Evolutionary conservation across 2,113 vertebrate genomes (phyloP), one percentile per base, ranked within the genome.

Genomic region (Xiphias gladius): DNA sequence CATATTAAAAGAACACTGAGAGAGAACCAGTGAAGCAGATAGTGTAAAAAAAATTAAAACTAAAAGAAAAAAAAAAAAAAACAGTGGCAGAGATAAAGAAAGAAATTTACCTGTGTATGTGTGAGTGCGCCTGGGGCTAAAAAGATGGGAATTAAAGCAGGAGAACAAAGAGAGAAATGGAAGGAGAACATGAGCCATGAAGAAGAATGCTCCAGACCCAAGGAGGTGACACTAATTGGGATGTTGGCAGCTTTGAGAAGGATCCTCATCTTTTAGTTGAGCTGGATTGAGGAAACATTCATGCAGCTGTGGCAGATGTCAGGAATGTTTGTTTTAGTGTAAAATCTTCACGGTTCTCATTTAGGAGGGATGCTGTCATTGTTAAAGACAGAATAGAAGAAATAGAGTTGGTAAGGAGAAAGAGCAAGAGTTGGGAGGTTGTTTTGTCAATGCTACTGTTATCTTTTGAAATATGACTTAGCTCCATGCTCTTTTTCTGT

Each of bases 181-280:
- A 78, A 78, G 73, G 80, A 82, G 76, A 86, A 82, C 62, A 63
- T 20, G 79, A 88, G 70, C 65, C 64, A 59, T 74, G 79, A 32
- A 76, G 84, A 87, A 72, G 80, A 86, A 90, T 43, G 82, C 65
- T 80, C 64, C 86, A 78, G 26, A 82, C 83, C 66, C 14, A 9
- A 65, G 82, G 83, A 86, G 82, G 82, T 90, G 90, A 90, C 87
- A 91, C 85, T 94, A 94, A 93, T 93, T 93, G 92, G 92, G 89
- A 71, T 79, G 86, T 66, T 80, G 83, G 84, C 73, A 64, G 77
- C 11, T 24, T 28, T 35, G 78, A 79, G 79, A 79, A 46, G 62
- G 83, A 83, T 88, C 79, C 65, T 72, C 70, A 41, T 84, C 68
- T 73, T 76, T 84, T 59, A 70, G 70, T 70, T 24, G 76, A 50